A percentile compares a stretch with the other conserved stretches of the same genome.
Evolutionary conservation across 2,113 vertebrate species (phyloP).

Genomic region (Urocolius indicus): DNA sequence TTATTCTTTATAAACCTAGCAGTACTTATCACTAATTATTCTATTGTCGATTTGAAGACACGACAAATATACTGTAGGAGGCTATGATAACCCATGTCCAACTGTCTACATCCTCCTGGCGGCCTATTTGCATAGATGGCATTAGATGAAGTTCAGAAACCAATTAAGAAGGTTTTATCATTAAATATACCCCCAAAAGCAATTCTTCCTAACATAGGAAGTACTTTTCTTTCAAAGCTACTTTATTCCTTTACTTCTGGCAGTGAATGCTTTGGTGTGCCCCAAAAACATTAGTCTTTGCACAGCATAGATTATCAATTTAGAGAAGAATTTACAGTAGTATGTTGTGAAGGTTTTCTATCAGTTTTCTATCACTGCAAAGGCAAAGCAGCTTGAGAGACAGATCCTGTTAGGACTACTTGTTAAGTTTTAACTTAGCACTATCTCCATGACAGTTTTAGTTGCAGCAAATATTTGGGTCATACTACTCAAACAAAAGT

Average conservation of each 20-base stretch:
- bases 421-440: background rate
- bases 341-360: background rate
- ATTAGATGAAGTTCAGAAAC: background rate
- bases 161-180: background rate
- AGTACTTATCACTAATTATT: background rate
- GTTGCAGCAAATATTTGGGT: background rate
- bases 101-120: background rate
- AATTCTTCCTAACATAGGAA: background rate
- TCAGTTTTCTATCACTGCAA: background rate
- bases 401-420: background rate
- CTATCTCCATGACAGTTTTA: background rate
- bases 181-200: background rate
- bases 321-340: slow-evolving; percentile 13
- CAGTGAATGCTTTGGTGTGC: background rate
- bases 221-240: background rate
- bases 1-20: background rate
- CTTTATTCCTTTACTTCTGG: background rate
- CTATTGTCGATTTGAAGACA: background rate
- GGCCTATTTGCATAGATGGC: background rate
- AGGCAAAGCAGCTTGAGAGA: slow-evolving; percentile 11
- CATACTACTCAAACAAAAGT: background rate
- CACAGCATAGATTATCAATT: background rate
- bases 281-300: background rate
- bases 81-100: background rate
- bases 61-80: background rate